Percentiles rank a stretch among this genome's conserved stretches.
phyloP scores from a whole-genome alignment of 2,113 vertebrate genomes.

The Scomber scombrus region DNA sequence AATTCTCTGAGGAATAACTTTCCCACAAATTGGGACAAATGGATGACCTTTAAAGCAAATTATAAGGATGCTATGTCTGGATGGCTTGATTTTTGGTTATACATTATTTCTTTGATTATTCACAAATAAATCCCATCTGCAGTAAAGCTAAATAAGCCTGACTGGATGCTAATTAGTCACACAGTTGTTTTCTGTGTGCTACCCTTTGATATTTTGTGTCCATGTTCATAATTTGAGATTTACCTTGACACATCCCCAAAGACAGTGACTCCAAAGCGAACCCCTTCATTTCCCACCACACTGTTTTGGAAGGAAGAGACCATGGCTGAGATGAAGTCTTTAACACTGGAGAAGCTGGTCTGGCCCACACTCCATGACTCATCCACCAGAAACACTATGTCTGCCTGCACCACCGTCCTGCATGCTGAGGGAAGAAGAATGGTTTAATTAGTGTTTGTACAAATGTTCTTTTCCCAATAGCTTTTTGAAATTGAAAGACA shows the following conservation, averaged over 20 bases:
- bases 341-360: constrained; percentile 80
- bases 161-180: background rate
- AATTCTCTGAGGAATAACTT: no score
- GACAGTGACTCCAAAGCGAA: constrained; percentile 88
- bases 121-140: background rate
- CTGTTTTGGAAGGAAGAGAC: constrained; percentile 81
- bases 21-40: no score
- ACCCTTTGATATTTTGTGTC: background rate
- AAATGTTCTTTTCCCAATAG: background rate
- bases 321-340: constrained; percentile 84
- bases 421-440: constrained; percentile 81
- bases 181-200: background rate
- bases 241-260: constrained; percentile 88
- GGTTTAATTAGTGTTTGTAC: background rate
- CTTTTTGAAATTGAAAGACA: no score
- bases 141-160: background rate
- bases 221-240: background rate
- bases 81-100: no score
- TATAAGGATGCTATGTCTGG: no score
- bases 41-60: no score
- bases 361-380: constrained; percentile 82
- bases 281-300: constrained; percentile 81
- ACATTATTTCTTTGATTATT: no score
- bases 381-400: constrained; percentile 90
- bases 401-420: constrained; percentile 84